Conservation (phyloP, 2,888 invertebrate genomes). For the Bugula neritina region DNA sequence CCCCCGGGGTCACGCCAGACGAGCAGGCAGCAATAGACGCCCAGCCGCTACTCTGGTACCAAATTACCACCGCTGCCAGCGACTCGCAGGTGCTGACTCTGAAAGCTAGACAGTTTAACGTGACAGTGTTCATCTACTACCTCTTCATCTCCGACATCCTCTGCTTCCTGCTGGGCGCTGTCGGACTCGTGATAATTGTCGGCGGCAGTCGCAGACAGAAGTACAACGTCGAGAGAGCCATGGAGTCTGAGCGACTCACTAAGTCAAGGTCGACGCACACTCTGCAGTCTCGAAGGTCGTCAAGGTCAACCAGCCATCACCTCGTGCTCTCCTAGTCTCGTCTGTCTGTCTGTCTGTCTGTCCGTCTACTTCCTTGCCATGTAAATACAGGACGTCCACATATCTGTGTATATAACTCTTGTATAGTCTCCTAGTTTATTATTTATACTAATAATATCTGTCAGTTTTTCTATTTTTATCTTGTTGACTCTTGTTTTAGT, state of each 20-base stretch:
- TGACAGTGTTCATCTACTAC: background rate
- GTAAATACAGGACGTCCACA: too few relatives aligned
- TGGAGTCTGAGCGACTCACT: background rate
- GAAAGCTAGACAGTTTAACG: background rate
- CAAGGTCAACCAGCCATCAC: background rate
- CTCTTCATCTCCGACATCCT: background rate
- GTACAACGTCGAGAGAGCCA: constrained; percentile 12
- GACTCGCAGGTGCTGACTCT: background rate
- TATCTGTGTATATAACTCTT: too few relatives aligned
- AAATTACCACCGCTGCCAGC: background rate
- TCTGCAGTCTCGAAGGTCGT: background rate
- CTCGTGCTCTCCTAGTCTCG: too few relatives aligned
- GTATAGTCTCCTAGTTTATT: too few relatives aligned
- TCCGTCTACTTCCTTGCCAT: too few relatives aligned
- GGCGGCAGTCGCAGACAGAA: constrained; percentile 7
- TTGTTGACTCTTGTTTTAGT: too few relatives aligned
- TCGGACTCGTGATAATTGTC: background rate
- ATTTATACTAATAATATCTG: too few relatives aligned
- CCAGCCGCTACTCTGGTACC: background rate
- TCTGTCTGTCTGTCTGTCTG: too few relatives aligned
- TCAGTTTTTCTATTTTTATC: too few relatives aligned
- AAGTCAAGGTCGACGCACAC: background rate
- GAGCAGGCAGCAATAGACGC: background rate
- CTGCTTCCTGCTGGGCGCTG: background rate
- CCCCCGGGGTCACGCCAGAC: background rate